phyloP scores from a whole-genome alignment of 2,888 invertebrate species.

The Alloscopus bannaensis region DNA sequence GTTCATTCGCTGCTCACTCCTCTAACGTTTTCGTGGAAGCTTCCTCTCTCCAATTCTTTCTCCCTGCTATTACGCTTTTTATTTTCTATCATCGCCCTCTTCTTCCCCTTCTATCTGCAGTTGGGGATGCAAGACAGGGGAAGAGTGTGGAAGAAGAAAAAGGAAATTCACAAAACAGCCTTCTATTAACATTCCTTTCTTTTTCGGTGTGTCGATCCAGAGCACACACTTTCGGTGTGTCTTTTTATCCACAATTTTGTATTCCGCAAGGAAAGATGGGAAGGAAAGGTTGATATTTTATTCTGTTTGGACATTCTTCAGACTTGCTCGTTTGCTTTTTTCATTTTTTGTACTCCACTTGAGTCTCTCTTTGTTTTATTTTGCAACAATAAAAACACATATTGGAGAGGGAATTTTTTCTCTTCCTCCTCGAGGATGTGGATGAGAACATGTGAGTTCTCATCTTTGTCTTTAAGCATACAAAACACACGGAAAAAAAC shows the following conservation, averaged over 20 bases:
- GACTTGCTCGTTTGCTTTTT: slow-evolving; percentile 42
- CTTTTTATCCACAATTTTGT: too few species aligned
- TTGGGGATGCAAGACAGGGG: slow-evolving; percentile 2
- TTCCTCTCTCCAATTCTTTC: slow-evolving; percentile 5
- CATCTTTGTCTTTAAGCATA: too few species aligned
- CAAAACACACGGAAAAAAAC: too few species aligned
- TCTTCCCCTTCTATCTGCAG: slow-evolving; percentile 15
- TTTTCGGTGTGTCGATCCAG: slow-evolving; percentile 22
- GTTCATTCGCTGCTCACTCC: slow-evolving; percentile 43
- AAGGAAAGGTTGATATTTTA: slow-evolving; percentile 54
- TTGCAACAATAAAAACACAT: slow-evolving; percentile 19
- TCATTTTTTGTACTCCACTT: slow-evolving; percentile 34
- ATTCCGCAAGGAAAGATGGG: slow-evolving; percentile 2
- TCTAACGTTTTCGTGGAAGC: not conserved
- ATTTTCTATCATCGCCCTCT: slow-evolving; percentile 32
- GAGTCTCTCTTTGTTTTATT: slow-evolving; percentile 17
- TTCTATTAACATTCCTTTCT: slow-evolving; percentile 24
- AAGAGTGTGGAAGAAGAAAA: slow-evolving; percentile 26
- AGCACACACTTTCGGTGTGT: too few species aligned
- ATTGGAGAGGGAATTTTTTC: not conserved
- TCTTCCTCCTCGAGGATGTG: too few species aligned
- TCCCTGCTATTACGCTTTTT: too few species aligned
- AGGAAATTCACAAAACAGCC: slow-evolving; percentile 5
- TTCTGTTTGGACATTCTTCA: slow-evolving; percentile 58
- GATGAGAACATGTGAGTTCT: too few species aligned